phyloP scores from a whole-genome alignment of 2,113 vertebrate species.

The Platysternon megacephalum region DNA sequence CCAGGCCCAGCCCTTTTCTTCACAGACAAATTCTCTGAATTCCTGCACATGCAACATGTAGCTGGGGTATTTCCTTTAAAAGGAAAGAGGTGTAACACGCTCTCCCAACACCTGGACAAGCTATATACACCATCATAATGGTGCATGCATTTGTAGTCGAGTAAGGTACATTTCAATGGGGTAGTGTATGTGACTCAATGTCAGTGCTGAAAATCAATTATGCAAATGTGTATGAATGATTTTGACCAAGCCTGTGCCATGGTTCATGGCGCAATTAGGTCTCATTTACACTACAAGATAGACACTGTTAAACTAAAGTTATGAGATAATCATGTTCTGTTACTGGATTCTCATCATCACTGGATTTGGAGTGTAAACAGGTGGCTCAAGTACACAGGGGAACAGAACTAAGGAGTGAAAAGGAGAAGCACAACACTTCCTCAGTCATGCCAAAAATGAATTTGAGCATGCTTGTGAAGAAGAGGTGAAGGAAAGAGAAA shows the following conservation, averaged over 20 bases:
- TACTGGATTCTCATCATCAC: not conserved
- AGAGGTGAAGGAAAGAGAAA: not conserved
- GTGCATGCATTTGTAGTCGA: not conserved
- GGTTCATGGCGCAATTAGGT: not conserved
- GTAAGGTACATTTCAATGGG: not conserved
- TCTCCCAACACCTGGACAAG: not conserved
- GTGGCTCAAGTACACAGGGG: not conserved
- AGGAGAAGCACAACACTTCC: not conserved
- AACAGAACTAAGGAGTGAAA: not conserved
- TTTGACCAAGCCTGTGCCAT: not conserved
- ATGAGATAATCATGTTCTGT: not conserved
- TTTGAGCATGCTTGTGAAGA: too few relatives aligned
- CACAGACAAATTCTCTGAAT: not conserved
- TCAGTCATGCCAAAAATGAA: too few relatives aligned
- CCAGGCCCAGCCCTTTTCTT: too few relatives aligned
- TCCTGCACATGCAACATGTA: not conserved
- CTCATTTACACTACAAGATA: not conserved
- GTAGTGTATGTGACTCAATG: not conserved
- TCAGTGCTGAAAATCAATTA: not conserved
- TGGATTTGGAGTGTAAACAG: not conserved
- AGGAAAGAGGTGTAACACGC: not conserved
- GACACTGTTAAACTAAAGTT: too few relatives aligned
- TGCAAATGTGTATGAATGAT: not conserved
- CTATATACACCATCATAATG: fast-evolving
- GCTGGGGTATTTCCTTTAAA: not conserved